These are phyloP conservation scores for Crocidura indochinensis DNA, from an alignment of 2,797 vertebrate genomes.

Conservation along the genomic window DNA sequence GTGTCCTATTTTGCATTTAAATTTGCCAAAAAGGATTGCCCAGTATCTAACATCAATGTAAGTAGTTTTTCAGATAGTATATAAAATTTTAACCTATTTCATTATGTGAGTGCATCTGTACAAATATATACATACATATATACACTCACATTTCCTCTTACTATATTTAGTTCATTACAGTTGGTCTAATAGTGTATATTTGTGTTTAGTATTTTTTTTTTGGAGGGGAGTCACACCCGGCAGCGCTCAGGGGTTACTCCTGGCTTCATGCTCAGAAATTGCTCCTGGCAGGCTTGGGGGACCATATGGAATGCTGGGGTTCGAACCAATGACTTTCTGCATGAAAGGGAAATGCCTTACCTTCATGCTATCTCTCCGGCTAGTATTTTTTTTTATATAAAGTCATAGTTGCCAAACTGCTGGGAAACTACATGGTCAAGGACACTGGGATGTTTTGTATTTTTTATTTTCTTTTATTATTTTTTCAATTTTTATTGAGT, in stretches of 20 bases:
- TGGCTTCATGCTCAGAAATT: too few relatives aligned
- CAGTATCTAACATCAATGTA: constrained; percentile 97
- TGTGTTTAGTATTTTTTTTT: neutral
- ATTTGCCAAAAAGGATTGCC: constrained; percentile 96
- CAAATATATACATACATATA: too few relatives aligned
- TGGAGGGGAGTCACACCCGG: too few relatives aligned
- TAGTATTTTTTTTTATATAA: neutral
- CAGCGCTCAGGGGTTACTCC: too few relatives aligned
- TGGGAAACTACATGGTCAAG: neutral
- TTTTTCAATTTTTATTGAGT: neutral
- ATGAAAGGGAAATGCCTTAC: too few relatives aligned
- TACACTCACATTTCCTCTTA: too few relatives aligned
- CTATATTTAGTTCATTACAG: neutral
- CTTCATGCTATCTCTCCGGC: too few relatives aligned
- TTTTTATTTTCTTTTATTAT: neutral
- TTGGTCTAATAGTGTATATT: neutral
- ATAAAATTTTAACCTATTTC: constrained; percentile 47
- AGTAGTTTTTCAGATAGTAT: constrained; percentile 86
- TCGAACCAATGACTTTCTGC: too few relatives aligned
- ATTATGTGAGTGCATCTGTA: neutral
- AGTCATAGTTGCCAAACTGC: neutral
- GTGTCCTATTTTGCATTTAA: constrained; percentile 98
- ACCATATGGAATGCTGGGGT: too few relatives aligned
- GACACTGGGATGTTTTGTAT: neutral
- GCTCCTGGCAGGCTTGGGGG: too few relatives aligned